These are phyloP conservation scores for Upupa epops DNA, from an alignment of 2,113 vertebrate species.

Conservation along the genomic window DNA sequence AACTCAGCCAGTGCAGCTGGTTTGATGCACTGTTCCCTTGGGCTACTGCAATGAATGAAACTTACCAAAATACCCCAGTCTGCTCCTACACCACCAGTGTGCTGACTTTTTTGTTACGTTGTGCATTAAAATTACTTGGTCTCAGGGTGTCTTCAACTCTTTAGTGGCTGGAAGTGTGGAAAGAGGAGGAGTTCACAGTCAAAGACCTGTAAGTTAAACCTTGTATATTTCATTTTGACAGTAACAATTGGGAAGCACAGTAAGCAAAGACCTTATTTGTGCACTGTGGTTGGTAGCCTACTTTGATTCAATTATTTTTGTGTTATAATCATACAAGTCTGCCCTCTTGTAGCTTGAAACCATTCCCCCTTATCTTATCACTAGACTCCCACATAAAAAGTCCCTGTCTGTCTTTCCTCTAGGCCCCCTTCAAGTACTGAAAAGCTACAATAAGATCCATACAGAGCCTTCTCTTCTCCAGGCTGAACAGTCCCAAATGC, in stretches of 20 bases:
- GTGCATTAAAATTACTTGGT: slow-evolving; percentile 38
- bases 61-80: slow-evolving; percentile 57
- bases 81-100: slow-evolving; percentile 34
- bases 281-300: background rate
- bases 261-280: slow-evolving; percentile 67
- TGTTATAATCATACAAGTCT: background rate
- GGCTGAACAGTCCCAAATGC: too few relatives aligned
- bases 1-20: slow-evolving; percentile 68
- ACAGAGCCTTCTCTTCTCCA: too few relatives aligned
- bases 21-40: slow-evolving; percentile 67
- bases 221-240: slow-evolving; percentile 56
- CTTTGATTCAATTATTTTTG: slow-evolving; percentile 51
- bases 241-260: background rate
- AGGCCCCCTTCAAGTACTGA: too few relatives aligned
- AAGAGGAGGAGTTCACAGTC: slow-evolving; percentile 53
- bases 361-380: too few relatives aligned
- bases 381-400: background rate
- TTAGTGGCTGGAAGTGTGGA: slow-evolving; percentile 56
- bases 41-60: slow-evolving; percentile 72
- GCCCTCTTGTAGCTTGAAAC: too few relatives aligned
- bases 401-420: background rate
- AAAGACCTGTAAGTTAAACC: slow-evolving; percentile 57
- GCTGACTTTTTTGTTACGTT: slow-evolving; percentile 40
- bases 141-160: slow-evolving; percentile 49
- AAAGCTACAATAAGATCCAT: too few relatives aligned